Evolutionary conservation across 2,888 invertebrate species (phyloP).

Genomic region (Tetropium fuscum): DNA sequence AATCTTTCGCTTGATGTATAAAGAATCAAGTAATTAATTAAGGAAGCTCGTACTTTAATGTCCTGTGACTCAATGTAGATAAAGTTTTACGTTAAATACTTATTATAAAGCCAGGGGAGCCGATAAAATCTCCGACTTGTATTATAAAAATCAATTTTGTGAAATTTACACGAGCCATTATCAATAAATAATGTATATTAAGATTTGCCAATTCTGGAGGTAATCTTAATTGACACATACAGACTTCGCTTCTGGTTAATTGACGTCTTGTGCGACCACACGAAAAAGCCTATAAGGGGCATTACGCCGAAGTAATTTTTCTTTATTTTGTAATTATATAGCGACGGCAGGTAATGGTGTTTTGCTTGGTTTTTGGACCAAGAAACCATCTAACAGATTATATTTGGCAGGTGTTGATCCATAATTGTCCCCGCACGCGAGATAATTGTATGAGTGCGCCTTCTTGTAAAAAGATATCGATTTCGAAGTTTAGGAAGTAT

Average conservation of each 20-base stretch:
- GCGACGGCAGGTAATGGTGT: background rate
- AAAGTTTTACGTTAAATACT: slow-evolving; percentile 1
- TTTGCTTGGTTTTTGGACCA: background rate
- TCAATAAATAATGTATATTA: slow-evolving; percentile 4
- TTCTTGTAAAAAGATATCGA: too few species aligned
- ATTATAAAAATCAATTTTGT: slow-evolving; percentile 14
- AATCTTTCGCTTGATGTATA: background rate
- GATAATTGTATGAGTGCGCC: background rate
- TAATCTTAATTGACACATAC: slow-evolving; percentile 13
- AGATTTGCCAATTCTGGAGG: background rate
- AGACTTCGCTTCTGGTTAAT: too few species aligned
- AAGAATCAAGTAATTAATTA: slow-evolving; percentile 5
- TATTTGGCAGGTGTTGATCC: background rate
- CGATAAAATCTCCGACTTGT: slow-evolving; percentile 3
- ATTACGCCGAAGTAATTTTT: background rate
- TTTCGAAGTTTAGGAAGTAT: too few species aligned
- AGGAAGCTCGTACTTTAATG: slow-evolving; percentile 1
- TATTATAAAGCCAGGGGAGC: background rate
- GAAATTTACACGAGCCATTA: background rate
- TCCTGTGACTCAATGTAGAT: background rate
- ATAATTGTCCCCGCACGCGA: background rate
- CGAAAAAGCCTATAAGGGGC: background rate
- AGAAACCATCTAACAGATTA: slow-evolving; percentile 1
- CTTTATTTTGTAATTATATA: slow-evolving; percentile 1
- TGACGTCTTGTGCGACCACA: background rate